phyloP scores from a whole-genome alignment of 23 tunicate genomes.

The Styela plicata region DNA sequence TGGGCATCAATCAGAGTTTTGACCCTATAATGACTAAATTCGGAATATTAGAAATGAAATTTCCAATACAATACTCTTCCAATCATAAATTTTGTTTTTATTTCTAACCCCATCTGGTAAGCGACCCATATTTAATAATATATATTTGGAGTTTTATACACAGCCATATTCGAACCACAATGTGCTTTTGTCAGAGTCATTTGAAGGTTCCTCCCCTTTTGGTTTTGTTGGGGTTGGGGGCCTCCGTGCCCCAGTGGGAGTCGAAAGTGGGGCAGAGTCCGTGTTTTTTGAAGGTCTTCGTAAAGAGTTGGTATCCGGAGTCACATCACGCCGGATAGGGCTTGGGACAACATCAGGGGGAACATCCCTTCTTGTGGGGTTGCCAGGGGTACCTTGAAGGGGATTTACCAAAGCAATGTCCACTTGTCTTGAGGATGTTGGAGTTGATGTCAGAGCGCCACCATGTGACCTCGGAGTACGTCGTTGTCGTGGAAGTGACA shows the following conservation, averaged over 20 bases:
- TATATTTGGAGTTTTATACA: constrained; percentile 25
- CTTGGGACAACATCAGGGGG: constrained; percentile 58
- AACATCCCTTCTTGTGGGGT: constrained; percentile 59
- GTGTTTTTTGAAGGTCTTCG: constrained; percentile 18
- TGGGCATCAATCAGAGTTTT: no score
- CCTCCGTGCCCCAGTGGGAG: constrained; percentile 32
- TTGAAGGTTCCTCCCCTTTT: constrained; percentile 26
- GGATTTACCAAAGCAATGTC: constrained; percentile 45
- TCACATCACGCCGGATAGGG: constrained; percentile 79
- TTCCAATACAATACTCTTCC: not conserved
- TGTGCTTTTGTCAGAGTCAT: constrained; percentile 68
- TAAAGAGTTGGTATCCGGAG: constrained; percentile 40
- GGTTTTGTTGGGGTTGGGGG: constrained; percentile 49
- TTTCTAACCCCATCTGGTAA: not conserved
- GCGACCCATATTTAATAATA: not conserved
- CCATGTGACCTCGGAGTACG: constrained; percentile 10
- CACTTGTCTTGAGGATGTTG: constrained; percentile 38
- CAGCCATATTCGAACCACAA: constrained; percentile 96
- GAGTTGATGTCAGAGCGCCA: constrained; percentile 67
- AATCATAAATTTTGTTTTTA: no score
- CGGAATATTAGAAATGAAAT: not conserved
- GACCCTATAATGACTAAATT: not conserved
- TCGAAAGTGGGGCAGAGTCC: constrained; percentile 7
- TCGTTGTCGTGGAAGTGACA: constrained; percentile 21
- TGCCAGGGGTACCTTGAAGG: constrained; percentile 18